Evolutionary conservation across 1,140 invertebrate species (phyloP), one percentile per base, ranked within the genome.

Genomic region (Zaprionus tsacasi): DNA sequence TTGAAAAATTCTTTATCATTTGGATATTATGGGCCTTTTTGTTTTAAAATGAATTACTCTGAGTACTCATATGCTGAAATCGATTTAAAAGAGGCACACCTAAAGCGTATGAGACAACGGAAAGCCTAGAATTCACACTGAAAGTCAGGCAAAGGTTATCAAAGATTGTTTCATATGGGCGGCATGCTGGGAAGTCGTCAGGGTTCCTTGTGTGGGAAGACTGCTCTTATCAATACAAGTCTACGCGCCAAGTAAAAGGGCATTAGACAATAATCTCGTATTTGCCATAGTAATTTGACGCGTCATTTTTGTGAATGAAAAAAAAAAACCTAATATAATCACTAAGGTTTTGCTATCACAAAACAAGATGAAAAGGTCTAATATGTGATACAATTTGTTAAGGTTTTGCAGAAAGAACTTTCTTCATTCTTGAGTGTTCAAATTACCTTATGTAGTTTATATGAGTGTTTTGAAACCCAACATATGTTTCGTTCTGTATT

Each of bases 281-380:
- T 79, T 76, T 78, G 69, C 70, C 78, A 70, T 88, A 83, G 85
- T 89, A 89, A 78, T 74, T 69, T 88, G 85, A 88, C 78, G 57
- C 38, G 67, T 71, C 77, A 71, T 68, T 78, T 88, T 88, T 76
- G 89, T 88, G 85, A 88, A 88, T 88, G 83, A 83, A 88, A 52
- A 36, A 57, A 69, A 64, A 57, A 57, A 50, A 55, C 21, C 13
- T 30, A 67, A 56, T 56, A 43, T 45, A 30, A 15, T 11, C 30
- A 33, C 21, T 40, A 7, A n/a, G n/a, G n/a, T 15, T 45, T 8
- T 15, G 7, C n/a, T 45, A 45, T 15, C 7, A 45, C n/a, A 15
- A 45, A 45, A n/a, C 3, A 43, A 35, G 33, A 13, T 43, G 11
- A 12, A 25, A 11, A 30, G n/a, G n/a, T 43, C 27, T 30, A 30